Evolutionary conservation across 1,140 invertebrate species (phyloP).

Genomic region (Calephelis virginiensis): DNA sequence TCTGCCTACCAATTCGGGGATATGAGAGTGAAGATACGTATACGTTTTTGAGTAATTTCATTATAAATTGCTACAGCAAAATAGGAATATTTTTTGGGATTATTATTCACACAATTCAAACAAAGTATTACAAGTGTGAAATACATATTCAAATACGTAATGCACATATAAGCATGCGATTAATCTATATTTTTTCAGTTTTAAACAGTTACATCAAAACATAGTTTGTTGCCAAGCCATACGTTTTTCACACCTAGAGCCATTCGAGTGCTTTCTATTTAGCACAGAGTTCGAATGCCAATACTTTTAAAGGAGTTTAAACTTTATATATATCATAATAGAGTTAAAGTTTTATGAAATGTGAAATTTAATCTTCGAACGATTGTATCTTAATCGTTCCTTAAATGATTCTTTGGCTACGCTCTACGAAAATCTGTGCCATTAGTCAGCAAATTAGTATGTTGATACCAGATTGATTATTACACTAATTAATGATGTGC

Average conservation of each 20-base stretch:
- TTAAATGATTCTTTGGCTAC: constrained; percentile 7
- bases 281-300: neutral
- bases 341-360: neutral
- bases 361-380: neutral
- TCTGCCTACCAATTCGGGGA: too few relatives aligned
- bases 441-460: neutral
- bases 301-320: neutral
- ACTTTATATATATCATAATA: neutral
- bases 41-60: too few relatives aligned
- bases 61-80: too few relatives aligned
- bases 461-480: neutral
- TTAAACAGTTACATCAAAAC: neutral
- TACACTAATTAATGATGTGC: neutral
- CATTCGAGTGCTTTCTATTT: neutral
- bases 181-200: neutral
- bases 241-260: constrained; percentile 1
- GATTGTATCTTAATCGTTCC: constrained; percentile 12
- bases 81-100: neutral
- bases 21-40: too few relatives aligned
- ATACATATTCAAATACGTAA: too few relatives aligned
- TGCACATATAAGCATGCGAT: too few relatives aligned
- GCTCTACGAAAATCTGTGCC: neutral
- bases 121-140: too few relatives aligned
- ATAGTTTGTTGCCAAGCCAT: neutral
- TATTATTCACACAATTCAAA: neutral